Evolutionary conservation across 2,797 vertebrate species (phyloP).

Genomic region (Lepilemur septentrionalis): DNA sequence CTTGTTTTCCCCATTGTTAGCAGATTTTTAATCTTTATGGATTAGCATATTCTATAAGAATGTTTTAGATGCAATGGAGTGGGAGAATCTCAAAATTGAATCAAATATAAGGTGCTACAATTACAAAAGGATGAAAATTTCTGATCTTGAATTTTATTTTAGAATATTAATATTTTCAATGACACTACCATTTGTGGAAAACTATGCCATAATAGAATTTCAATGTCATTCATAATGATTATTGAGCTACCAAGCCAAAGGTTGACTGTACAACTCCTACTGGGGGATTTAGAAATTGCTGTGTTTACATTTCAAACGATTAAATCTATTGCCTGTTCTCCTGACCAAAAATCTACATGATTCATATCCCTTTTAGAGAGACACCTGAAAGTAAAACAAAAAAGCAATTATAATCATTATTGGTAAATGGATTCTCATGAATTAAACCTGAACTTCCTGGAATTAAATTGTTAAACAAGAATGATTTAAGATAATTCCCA

Average conservation of each 20-base stretch:
- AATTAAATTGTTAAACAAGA: constrained; percentile 75
- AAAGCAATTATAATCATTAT: constrained; percentile 61
- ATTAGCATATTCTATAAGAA: neutral
- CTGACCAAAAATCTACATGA: constrained; percentile 38
- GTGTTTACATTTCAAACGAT: constrained; percentile 48
- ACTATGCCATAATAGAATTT: neutral
- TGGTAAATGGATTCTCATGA: constrained; percentile 63
- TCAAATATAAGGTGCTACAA: neutral
- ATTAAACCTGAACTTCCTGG: constrained; percentile 65
- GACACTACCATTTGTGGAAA: neutral
- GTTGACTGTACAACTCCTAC: neutral
- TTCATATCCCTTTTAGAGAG: constrained; percentile 63
- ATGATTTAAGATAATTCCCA: constrained; percentile 71
- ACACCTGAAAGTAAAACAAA: constrained; percentile 62
- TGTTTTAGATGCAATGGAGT: neutral
- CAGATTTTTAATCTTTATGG: neutral
- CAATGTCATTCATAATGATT: neutral
- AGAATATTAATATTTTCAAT: neutral
- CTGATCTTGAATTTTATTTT: constrained; percentile 1
- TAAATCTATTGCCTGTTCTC: constrained; percentile 48
- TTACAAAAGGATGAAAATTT: neutral
- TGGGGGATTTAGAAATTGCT: neutral
- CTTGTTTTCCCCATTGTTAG: neutral
- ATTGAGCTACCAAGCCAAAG: neutral
- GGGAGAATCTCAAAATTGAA: constrained; percentile 32